Conservation (phyloP, 1,140 invertebrate genomes). For the Pinna nobilis region DNA sequence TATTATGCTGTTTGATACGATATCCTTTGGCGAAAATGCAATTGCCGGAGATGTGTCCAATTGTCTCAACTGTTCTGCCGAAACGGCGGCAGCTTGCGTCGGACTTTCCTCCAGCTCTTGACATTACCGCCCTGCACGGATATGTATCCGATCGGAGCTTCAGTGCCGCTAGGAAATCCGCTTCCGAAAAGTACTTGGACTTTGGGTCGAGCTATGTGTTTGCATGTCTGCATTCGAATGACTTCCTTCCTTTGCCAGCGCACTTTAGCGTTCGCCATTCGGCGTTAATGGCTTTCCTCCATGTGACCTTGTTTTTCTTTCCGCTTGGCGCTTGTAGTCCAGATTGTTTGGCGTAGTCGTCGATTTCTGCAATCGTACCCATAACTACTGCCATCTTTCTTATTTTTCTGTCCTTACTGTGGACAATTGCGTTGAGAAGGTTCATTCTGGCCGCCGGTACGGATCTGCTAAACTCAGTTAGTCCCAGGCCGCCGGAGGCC, state of each 20-base stretch:
- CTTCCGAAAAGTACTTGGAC: conserved; percentile 1
- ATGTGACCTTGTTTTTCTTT: conserved; percentile 1
- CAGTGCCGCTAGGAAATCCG: conserved; percentile 6
- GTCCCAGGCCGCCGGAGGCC: conserved; percentile 8
- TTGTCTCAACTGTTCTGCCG: neutral
- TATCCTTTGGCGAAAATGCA: neutral
- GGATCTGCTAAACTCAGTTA: conserved; percentile 16
- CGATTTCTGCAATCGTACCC: neutral
- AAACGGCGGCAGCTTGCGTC: conserved; percentile 5
- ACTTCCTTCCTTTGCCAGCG: neutral
- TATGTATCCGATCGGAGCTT: conserved; percentile 16
- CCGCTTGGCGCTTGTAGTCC: neutral
- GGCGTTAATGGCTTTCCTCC: neutral
- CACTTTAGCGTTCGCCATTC: neutral
- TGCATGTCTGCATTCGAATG: neutral
- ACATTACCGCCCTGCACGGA: conserved; percentile 6
- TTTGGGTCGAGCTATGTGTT: conserved; percentile 10
- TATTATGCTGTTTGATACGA: neutral
- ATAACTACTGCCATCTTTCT: conserved; percentile 16
- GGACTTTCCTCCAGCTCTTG: neutral
- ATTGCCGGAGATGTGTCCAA: conserved; percentile 5
- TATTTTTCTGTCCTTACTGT: conserved; percentile 13
- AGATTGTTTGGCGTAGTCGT: neutral
- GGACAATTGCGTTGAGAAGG: neutral
- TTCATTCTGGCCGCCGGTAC: conserved; percentile 22